These are phyloP conservation scores for Conchocele bisecta DNA, from an alignment of 2,888 invertebrate genomes.

Conservation along the genomic window DNA sequence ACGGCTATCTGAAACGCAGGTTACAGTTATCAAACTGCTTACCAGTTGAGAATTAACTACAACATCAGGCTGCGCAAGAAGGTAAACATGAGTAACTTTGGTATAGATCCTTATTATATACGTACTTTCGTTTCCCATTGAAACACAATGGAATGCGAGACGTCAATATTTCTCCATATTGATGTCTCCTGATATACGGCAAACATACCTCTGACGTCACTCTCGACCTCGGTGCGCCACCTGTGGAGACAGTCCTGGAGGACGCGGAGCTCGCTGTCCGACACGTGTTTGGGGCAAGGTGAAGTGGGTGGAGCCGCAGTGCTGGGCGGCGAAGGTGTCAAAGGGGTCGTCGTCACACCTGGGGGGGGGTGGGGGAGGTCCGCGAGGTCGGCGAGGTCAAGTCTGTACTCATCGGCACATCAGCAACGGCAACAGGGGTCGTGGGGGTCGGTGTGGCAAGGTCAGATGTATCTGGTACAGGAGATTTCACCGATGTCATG, in stretches of 20 bases:
- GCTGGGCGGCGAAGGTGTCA: constrained; percentile 27
- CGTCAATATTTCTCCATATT: too few species aligned
- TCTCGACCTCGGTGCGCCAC: constrained; percentile 83
- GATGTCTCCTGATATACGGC: too few species aligned
- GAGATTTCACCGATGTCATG: constrained; percentile 43
- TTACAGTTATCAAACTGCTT: too few species aligned
- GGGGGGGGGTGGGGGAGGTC: constrained; percentile 5
- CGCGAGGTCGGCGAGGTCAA: too few species aligned
- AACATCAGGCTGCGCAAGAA: too few species aligned
- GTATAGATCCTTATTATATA: too few species aligned
- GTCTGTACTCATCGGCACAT: constrained; percentile 32
- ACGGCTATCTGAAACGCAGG: too few species aligned
- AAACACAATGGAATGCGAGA: too few species aligned
- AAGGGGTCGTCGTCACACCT: constrained; percentile 25
- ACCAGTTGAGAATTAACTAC: too few species aligned
- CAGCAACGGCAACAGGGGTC: constrained; percentile 46
- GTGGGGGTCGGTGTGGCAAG: constrained; percentile 18
- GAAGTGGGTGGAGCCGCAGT: constrained; percentile 30
- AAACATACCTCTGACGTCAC: constrained; percentile 81
- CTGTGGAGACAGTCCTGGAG: constrained; percentile 81
- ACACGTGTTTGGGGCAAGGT: constrained; percentile 79
- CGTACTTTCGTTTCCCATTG: too few species aligned
- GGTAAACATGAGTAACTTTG: too few species aligned
- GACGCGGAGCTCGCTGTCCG: constrained; percentile 79
- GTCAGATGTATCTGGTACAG: constrained; percentile 41